These are phyloP conservation scores for Catonia carolina DNA, from an alignment of 2,888 invertebrate species.

Conservation along the genomic window DNA sequence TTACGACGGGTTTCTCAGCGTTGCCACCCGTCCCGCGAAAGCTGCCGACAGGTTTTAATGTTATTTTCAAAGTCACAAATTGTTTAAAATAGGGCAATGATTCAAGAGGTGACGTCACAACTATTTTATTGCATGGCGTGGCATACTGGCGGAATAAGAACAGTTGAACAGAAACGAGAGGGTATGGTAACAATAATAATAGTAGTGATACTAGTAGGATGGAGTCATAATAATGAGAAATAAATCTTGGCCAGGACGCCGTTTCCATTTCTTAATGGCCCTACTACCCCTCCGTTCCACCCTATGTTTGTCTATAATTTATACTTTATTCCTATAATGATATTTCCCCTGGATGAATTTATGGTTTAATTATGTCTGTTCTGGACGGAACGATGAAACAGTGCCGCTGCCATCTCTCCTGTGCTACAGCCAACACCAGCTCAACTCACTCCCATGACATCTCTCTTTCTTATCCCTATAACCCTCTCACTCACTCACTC, in stretches of 20 bases:
- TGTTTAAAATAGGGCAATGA: constrained; percentile 21
- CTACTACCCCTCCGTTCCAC: neutral
- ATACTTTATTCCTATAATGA: constrained; percentile 15
- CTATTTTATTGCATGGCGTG: constrained; percentile 10
- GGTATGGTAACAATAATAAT: neutral
- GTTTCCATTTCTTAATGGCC: constrained; percentile 15
- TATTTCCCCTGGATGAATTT: constrained; percentile 14
- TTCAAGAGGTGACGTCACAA: constrained; percentile 16
- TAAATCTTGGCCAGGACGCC: constrained; percentile 9
- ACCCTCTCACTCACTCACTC: too few species aligned
- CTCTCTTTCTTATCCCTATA: too few species aligned
- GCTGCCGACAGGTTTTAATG: constrained; percentile 17
- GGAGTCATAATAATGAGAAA: constrained; percentile 20
- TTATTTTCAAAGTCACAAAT: constrained; percentile 22
- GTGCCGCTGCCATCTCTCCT: too few species aligned
- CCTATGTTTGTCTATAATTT: constrained; percentile 13
- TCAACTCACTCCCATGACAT: too few species aligned
- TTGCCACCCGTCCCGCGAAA: too few species aligned
- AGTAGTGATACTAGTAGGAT: neutral
- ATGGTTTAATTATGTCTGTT: constrained; percentile 12
- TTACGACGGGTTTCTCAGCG: constrained; percentile 5
- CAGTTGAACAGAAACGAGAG: neutral
- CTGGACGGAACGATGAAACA: too few species aligned
- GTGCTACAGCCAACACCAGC: too few species aligned
- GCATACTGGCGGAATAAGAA: constrained; percentile 4